Evolutionary conservation across 2,113 vertebrate genomes (phyloP).

Genomic region (Gnathonemus echidnorhynchus): DNA sequence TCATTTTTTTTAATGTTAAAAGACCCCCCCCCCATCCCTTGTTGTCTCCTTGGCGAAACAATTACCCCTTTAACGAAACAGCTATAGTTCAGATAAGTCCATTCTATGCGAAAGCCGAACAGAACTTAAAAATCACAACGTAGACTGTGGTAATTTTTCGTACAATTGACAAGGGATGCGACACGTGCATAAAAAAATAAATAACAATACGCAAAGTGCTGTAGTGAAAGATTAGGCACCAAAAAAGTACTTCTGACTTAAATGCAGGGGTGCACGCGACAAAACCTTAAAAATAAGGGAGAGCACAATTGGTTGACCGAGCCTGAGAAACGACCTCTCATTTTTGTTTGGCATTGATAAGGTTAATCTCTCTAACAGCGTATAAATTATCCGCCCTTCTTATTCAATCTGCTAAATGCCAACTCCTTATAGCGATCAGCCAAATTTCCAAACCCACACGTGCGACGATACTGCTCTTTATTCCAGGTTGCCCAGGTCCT

Average conservation of each 20-base stretch:
- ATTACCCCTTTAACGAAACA: constrained; percentile 25
- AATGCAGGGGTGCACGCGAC: background rate
- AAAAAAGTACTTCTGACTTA: constrained; percentile 18
- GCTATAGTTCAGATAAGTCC: constrained; percentile 31
- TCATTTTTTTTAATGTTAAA: background rate
- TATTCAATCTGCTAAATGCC: constrained; percentile 1
- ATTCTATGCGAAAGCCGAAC: constrained; percentile 26
- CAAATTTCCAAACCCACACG: background rate
- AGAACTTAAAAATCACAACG: constrained; percentile 24
- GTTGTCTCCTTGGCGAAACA: background rate
- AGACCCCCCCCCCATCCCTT: background rate
- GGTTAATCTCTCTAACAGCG: background rate
- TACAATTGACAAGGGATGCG: constrained; percentile 23
- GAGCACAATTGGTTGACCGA: constrained; percentile 16
- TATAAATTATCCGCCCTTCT: constrained; percentile 10
- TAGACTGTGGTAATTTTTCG: constrained; percentile 14
- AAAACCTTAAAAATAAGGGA: constrained; percentile 16
- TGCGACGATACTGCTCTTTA: background rate
- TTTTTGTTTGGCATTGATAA: constrained; percentile 22
- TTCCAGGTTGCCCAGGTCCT: background rate
- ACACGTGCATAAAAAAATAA: constrained; percentile 40
- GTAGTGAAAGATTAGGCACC: constrained; percentile 42
- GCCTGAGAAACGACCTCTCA: constrained; percentile 15
- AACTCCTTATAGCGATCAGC: background rate
- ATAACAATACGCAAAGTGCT: constrained; percentile 37